Evolutionary conservation across 2,113 vertebrate genomes (phyloP), one percentile per base, ranked within the genome.

Genomic region (Narcine bancroftii): DNA sequence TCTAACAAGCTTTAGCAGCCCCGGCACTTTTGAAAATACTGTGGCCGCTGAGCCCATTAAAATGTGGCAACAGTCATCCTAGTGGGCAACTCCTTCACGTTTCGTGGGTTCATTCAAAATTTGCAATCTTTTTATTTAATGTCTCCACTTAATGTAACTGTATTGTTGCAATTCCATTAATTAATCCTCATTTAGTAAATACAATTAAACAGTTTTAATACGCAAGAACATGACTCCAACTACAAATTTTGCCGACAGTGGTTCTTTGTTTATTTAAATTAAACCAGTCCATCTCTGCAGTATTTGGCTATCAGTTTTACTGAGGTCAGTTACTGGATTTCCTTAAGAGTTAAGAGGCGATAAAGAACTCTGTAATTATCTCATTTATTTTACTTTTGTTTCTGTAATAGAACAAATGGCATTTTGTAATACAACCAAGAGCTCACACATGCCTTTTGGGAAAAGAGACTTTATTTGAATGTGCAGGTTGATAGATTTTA

Each of bases 401-500:
- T 60, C 3, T 19, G 53, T 56, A 60, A 36, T 11, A n/a, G 53
- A 85, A 50, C 4, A 56, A 36, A 33, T 33, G n/a, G 53, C 81
- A 60, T 33, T 85, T n/a, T 5, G 13, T 85, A 10, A n/a, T 33
- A 60, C 56, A 33, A 36, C 29, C 81, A 19, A 33, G 13, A 85
- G 81, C 19, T 33, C 53, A 60, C 50, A 50, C 50, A 36, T 85
- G 81, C 33, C 13, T 60, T 36, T 36, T 56, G 81, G 50, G 29
- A 85, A 60, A 42, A 50, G 29, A 29, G 56, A n/a, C 50, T 56
- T 85, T 53, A 85, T 85, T 85, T 36, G 50, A 85, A 85, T 85
- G 33, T 56, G 60, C 81, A 85, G 53, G n/a, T 29, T 85, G 81
- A 85, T 85, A 17, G 81, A 85, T 85, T n/a, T 85, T 60, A 60